Percentiles rank a stretch among this genome's conserved stretches.
Conservation (phyloP, 2,888 invertebrate genomes). For the Candidula unifasciata region DNA sequence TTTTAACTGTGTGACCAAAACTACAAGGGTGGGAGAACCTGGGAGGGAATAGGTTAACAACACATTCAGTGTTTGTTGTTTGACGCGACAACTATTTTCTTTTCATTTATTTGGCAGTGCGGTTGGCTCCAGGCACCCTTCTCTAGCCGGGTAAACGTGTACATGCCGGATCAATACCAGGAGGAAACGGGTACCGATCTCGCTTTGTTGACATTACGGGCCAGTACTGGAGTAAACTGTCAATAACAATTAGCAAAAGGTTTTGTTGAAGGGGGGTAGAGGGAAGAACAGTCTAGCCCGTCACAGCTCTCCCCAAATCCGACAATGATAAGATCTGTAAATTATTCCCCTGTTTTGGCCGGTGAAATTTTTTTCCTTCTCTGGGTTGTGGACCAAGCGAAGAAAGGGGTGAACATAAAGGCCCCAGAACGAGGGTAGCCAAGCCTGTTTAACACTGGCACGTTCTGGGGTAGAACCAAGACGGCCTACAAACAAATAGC, state of each 20-base stretch:
- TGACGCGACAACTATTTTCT: conserved; percentile 43
- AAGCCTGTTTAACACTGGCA: too few species aligned
- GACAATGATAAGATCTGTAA: too few species aligned
- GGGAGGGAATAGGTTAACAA: conserved; percentile 35
- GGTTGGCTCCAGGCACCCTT: neutral
- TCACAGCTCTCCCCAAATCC: neutral
- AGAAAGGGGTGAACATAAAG: too few species aligned
- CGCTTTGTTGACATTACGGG: conserved; percentile 35
- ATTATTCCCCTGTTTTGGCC: too few species aligned
- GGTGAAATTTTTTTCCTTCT: too few species aligned
- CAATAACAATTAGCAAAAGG: conserved; percentile 46
- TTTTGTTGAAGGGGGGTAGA: neutral
- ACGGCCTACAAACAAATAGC: too few species aligned
- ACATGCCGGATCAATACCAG: conserved; percentile 34
- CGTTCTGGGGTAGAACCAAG: too few species aligned
- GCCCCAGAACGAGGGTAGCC: too few species aligned
- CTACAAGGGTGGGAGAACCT: neutral
- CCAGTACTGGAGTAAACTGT: conserved; percentile 45
- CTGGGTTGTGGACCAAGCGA: too few species aligned
- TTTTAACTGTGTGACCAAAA: conserved; percentile 13
- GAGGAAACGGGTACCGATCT: conserved; percentile 41
- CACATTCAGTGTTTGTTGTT: conserved; percentile 45
- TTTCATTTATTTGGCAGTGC: conserved; percentile 43
- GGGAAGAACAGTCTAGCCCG: neutral
- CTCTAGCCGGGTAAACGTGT: conserved; percentile 34